These are phyloP conservation scores for Rhincodon typus DNA, from an alignment of 2,797 vertebrate species.

Conservation along the genomic window DNA sequence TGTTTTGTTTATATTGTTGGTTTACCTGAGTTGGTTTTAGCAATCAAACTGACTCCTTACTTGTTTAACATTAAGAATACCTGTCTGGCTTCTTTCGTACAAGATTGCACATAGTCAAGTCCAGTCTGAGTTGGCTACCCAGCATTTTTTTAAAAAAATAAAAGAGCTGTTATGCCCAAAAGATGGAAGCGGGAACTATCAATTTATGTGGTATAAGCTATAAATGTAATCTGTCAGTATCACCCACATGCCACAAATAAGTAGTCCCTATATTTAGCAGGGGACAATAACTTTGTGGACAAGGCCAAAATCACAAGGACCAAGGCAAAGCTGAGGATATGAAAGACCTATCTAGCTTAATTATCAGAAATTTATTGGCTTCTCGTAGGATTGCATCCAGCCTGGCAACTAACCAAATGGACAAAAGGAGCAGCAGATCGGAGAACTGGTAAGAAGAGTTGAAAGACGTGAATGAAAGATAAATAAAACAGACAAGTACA, in stretches of 20 bases:
- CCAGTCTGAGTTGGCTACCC: too few species aligned
- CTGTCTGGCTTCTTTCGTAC: too few species aligned
- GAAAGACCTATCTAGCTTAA: not conserved
- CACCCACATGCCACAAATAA: not conserved
- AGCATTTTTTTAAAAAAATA: too few species aligned
- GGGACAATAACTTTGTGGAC: not conserved
- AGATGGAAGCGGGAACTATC: too few species aligned
- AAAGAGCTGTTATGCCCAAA: too few species aligned
- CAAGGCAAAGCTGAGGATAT: not conserved
- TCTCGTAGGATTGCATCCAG: not conserved
- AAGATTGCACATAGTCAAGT: too few species aligned
- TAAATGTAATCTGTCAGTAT: not conserved
- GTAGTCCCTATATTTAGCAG: not conserved
- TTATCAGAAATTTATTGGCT: not conserved
- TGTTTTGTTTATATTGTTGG: too few species aligned
- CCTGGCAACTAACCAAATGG: not conserved
- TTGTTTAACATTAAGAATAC: too few species aligned
- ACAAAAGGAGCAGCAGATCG: not conserved
- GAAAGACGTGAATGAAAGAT: not conserved
- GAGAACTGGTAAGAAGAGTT: too few species aligned
- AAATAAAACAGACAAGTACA: not conserved
- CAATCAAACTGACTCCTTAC: too few species aligned
- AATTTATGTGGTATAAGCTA: not conserved
- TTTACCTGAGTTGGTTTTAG: too few species aligned
- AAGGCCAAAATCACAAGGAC: not conserved